Conservation (phyloP, 2,888 invertebrate genomes). For the Sussaba pulchella region DNA sequence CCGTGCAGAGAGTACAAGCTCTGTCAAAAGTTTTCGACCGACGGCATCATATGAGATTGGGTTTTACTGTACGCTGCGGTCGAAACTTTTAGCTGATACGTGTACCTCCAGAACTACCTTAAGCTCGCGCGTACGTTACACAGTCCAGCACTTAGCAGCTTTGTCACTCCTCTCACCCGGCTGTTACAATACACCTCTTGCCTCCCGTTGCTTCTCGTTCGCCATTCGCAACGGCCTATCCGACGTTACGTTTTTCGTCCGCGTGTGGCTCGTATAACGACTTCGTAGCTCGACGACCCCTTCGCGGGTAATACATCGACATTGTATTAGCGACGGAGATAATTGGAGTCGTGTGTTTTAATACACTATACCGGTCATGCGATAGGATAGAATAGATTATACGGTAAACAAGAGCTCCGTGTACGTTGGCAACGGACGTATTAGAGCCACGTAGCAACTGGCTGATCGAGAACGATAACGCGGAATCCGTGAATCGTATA, state of each 20-base stretch:
- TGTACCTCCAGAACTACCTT: conserved; percentile 47
- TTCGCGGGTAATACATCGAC: conserved; percentile 50
- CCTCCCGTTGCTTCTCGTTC: background rate
- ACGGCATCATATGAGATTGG: no score
- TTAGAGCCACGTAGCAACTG: conserved; percentile 35
- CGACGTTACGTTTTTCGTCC: no score
- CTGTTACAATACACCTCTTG: conserved; percentile 53
- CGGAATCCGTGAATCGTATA: conserved; percentile 60
- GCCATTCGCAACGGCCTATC: no score
- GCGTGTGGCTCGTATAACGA: no score
- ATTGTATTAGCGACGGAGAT: conserved; percentile 60
- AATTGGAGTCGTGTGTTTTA: conserved; percentile 60
- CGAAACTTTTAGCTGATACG: no score
- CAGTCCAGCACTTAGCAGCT: conserved; percentile 77
- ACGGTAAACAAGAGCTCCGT: conserved; percentile 30
- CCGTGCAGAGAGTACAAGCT: no score
- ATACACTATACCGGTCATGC: conserved; percentile 1
- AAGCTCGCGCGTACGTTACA: conserved; percentile 65
- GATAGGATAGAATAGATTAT: conserved; percentile 49
- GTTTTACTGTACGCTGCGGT: no score
- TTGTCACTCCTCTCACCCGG: conserved; percentile 66
- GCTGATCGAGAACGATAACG: conserved; percentile 62
- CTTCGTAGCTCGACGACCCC: conserved; percentile 8
- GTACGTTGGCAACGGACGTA: no score
- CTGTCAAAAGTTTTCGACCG: no score